Conservation (phyloP, 2,797 vertebrate genomes). For the Rhyacichthys aspro region DNA sequence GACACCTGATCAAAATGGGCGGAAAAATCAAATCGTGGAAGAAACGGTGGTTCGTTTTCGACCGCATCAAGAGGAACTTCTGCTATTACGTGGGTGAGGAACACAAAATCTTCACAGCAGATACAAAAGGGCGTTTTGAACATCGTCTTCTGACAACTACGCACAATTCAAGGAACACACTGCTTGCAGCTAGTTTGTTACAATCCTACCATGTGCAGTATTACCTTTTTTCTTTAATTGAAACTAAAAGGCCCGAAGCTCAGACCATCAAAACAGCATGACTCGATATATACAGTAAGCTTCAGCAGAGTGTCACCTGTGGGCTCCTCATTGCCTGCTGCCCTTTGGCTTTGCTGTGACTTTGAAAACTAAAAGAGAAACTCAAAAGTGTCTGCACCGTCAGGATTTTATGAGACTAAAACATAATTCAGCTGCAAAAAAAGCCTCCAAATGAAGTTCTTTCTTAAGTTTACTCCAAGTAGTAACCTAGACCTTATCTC, state of each 20-base stretch:
- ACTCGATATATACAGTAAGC: background rate
- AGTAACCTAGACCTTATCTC: conserved; percentile 10
- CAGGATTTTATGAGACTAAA: background rate
- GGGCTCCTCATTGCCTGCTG: conserved; percentile 14
- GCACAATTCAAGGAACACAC: background rate
- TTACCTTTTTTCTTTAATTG: conserved; percentile 5
- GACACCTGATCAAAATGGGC: conserved; percentile 98
- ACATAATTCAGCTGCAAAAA: background rate
- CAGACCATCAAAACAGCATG: background rate
- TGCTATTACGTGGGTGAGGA: conserved; percentile 92
- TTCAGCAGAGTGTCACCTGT: conserved; percentile 8
- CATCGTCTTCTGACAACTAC: conserved; percentile 1
- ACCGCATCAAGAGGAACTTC: conserved; percentile 95
- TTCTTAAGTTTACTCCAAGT: background rate
- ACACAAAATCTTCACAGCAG: background rate
- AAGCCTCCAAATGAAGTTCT: background rate
- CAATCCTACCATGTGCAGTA: background rate
- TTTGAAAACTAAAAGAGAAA: conserved; percentile 11
- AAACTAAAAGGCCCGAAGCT: conserved; percentile 3
- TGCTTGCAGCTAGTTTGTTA: conserved; percentile 1
- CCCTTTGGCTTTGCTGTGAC: conserved; percentile 15
- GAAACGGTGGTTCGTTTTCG: conserved; percentile 99
- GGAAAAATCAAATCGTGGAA: conserved; percentile 99
- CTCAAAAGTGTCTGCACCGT: background rate
- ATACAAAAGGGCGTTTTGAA: background rate